Base-by-base conservation (phyloP, 2,797 vertebrate genomes). In the Limosa lapponica region DNA sequence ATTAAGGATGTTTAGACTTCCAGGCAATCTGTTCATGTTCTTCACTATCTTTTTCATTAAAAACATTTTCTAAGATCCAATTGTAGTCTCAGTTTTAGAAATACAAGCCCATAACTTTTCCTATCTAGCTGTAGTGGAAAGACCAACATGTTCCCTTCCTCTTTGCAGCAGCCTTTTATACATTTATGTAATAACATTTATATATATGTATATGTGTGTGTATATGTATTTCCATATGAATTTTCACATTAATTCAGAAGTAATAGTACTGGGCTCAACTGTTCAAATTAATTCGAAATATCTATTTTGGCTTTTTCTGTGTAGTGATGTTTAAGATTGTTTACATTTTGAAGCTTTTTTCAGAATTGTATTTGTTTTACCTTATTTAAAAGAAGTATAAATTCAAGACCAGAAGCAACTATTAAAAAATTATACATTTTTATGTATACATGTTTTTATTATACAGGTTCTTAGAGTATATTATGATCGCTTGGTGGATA, bases 401-500 rank as follows among this genome's bases (percentile, higher is more conserved):
- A 43, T 69, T 52, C n/a, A 84, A 62, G 20, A 72, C 25, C 25
- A 59, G 36, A 75, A 77, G 37, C 20, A 80, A 37, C 41, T 78
- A 28, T 11, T 86, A 36, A 46, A 27, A 3, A 66, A 57, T 30
- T 77, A 34, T 3, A 8, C n/a, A n/a, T n/a, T n/a, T n/a, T n/a
- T n/a, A n/a, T n/a, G n/a, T n/a, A n/a, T n/a, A n/a, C n/a, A n/a
- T n/a, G n/a, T 65, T 93, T 88, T 90, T 79, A 64, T 92, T 71
- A 8, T 82, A 18, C 95, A 99, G 99, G 98, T 99, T 55, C 98
- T 99, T 82, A 98, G 99, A 87, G 99, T 99, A 3, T 99, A 99
- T 96, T 99, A 99, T 44, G 99, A 99, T 96, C 98, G 99, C 34
- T 98, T 99, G 94, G 98, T 99, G 89, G 98, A 99, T 18, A 98